These are phyloP conservation scores for Apis mellifera DNA, from an alignment of 1,140 invertebrate species.

Conservation along the genomic window Amel_HAv3.1 CM009932.2:12104001-12104500, in stretches of 20 bases:
- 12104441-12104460: background rate
- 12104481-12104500: background rate
- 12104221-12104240: constrained; percentile 34
- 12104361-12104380: too few species aligned
- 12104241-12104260: constrained; percentile 43
- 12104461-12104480: background rate
- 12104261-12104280: constrained; percentile 52
- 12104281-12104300: constrained; percentile 38
- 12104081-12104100: background rate
- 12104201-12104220: constrained; percentile 46
- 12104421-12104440: constrained; percentile 28
- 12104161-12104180: constrained; percentile 30
- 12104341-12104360: constrained; percentile 18
- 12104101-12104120: background rate
- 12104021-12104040: constrained; percentile 41
- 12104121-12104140: background rate
- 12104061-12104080: too few species aligned
- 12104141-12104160: background rate
- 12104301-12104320: background rate
- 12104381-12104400: constrained; percentile 29
- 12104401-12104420: constrained; percentile 28
- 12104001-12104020: constrained; percentile 17
- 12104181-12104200: constrained; percentile 58
- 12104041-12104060: background rate
- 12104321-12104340: constrained; percentile 22